phyloP scores from a whole-genome alignment of 2,888 invertebrate genomes.

The Eristalis intricaria region DNA sequence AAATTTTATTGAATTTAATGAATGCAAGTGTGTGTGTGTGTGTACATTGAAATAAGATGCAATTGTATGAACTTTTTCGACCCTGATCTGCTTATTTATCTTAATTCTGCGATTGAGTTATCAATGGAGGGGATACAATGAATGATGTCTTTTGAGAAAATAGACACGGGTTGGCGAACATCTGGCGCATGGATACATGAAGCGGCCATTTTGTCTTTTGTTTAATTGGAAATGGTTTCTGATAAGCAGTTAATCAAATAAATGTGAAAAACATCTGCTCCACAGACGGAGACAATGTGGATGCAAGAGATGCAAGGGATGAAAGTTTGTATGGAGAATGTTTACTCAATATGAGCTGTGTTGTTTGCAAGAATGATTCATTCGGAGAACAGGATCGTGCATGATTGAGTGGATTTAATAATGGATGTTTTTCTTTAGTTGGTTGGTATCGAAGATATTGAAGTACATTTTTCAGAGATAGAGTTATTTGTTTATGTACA shows the following conservation, averaged over 20 bases:
- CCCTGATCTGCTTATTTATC: too few species aligned
- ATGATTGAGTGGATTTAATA: neutral
- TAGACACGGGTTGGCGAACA: neutral
- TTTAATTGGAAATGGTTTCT: neutral
- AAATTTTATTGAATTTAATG: too few species aligned
- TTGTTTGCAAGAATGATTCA: neutral
- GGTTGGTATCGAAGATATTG: neutral
- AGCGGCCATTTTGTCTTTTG: neutral
- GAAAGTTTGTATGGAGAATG: neutral
- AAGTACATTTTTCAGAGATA: too few species aligned
- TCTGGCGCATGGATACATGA: neutral
- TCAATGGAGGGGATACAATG: too few species aligned
- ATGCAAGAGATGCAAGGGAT: neutral
- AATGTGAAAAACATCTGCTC: neutral
- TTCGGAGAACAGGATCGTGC: neutral
- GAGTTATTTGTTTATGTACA: too few species aligned
- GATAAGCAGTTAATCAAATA: neutral
- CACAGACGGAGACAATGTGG: neutral
- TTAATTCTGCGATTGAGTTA: neutral
- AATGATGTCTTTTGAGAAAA: neutral
- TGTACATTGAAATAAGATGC: too few species aligned
- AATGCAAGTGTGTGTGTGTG: too few species aligned
- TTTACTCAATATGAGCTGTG: neutral
- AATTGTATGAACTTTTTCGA: too few species aligned
- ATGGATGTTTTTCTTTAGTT: neutral